These are phyloP conservation scores for Ceuthmochares aereus DNA, from an alignment of 2,113 vertebrate genomes.

Conservation along the genomic window DNA sequence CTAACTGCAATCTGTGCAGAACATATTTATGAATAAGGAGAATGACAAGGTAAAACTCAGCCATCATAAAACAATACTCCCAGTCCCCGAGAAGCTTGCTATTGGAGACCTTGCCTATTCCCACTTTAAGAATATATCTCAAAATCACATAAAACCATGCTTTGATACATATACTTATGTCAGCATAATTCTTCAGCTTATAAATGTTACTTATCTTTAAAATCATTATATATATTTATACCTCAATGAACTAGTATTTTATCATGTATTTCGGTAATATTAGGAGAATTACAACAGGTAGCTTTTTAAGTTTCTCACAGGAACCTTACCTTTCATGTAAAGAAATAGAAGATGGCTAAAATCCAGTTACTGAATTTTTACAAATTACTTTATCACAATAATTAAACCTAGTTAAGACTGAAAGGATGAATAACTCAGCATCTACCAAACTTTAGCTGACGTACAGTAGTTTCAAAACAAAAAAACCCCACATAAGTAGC, in stretches of 20 bases:
- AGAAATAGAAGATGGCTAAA: not conserved
- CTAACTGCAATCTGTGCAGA: not conserved
- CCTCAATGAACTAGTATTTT: not conserved
- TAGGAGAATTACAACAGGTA: not conserved
- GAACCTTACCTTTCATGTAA: not conserved
- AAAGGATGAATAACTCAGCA: not conserved
- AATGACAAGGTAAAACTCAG: not conserved
- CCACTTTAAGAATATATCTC: not conserved
- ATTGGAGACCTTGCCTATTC: not conserved
- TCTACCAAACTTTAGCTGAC: not conserved
- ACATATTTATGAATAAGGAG: not conserved
- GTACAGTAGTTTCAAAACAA: not conserved
- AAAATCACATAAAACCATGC: not conserved
- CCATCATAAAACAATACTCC: not conserved
- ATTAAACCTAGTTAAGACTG: not conserved
- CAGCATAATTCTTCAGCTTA: not conserved
- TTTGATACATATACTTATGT: no score
- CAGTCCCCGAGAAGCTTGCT: not conserved
- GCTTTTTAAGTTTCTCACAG: not conserved
- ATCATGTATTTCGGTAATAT: not conserved
- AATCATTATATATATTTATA: not conserved
- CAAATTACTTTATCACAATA: not conserved
- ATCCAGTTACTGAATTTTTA: not conserved
- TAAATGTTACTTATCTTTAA: not conserved
- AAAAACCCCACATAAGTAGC: not conserved